A percentile compares a stretch with the other conserved stretches of the same genome.
phyloP scores from a whole-genome alignment of 2,113 vertebrate genomes.

The Thunnus maccoyii region DNA sequence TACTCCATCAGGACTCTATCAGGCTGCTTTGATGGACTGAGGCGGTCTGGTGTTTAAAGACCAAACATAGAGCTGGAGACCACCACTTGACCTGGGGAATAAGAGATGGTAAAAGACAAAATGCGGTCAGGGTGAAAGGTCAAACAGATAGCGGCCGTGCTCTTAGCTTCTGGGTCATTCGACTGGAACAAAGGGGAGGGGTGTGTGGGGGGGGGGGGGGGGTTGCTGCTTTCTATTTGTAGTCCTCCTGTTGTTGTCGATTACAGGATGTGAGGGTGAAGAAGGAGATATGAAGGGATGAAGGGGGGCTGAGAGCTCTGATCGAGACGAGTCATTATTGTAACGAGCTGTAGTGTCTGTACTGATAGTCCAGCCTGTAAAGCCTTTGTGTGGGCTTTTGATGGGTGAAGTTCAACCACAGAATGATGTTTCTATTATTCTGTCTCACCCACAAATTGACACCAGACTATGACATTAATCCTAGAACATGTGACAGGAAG shows the following conservation, averaged over 20 bases:
- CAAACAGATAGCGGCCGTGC: slow-evolving; percentile 6
- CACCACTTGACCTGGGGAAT: slow-evolving; percentile 10
- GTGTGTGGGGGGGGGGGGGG: no score
- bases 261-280: neutral
- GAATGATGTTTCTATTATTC: neutral
- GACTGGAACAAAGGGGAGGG: neutral
- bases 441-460: no score
- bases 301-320: neutral
- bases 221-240: slow-evolving; percentile 7
- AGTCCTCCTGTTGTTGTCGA: slow-evolving; percentile 10
- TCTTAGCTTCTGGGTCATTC: neutral
- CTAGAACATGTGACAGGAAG: no score
- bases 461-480: no score
- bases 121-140: slow-evolving; percentile 22
- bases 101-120: neutral
- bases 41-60: slow-evolving; percentile 17
- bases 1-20: slow-evolving; percentile 23
- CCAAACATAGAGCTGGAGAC: slow-evolving; percentile 17
- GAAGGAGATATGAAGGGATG: neutral
- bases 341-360: neutral
- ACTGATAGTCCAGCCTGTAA: neutral
- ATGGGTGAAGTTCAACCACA: neutral
- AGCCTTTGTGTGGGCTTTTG: neutral
- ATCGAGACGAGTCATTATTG: neutral
- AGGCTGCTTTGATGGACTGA: slow-evolving; percentile 16